phyloP scores from a whole-genome alignment of 2,797 vertebrate genomes.

The Parotocinclus haroldoi region DNA sequence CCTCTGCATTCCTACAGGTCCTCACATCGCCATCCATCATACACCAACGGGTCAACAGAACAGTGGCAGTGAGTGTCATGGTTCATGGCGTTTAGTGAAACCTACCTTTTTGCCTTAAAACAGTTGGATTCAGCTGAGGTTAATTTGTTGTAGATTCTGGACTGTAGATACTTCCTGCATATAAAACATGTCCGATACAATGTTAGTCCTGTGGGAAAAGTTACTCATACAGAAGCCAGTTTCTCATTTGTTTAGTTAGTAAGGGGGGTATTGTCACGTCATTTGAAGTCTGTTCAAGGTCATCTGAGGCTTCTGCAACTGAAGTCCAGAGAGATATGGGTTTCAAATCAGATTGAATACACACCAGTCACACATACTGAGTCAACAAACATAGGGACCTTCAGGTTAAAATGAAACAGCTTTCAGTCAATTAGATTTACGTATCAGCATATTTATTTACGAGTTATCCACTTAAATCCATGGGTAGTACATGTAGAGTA shows the following conservation, averaged over 20 bases:
- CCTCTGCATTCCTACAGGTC: conserved; percentile 26
- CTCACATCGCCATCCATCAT: conserved; percentile 2
- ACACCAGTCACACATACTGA: neutral
- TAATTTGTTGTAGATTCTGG: neutral
- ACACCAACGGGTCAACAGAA: neutral
- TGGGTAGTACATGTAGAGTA: too few species aligned
- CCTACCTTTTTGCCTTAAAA: too few species aligned
- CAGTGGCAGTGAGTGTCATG: too few species aligned
- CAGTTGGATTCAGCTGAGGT: neutral
- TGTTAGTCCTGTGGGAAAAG: conserved; percentile 14
- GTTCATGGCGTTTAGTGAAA: too few species aligned
- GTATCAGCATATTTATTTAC: too few species aligned
- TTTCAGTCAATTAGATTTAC: too few species aligned
- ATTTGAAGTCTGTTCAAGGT: conserved; percentile 23
- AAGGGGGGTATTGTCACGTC: conserved; percentile 26
- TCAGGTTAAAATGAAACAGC: neutral
- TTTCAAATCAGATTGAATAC: too few species aligned
- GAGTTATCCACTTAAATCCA: too few species aligned
- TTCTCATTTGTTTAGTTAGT: conserved; percentile 14
- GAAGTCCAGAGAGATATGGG: neutral
- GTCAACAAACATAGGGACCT: neutral
- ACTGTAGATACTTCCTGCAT: too few species aligned
- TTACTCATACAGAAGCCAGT: neutral
- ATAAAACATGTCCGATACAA: neutral
- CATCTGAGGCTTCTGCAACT: neutral